A percentile compares a stretch with the other conserved stretches of the same genome.
Evolutionary conservation across 2,113 vertebrate species (phyloP).

Genomic region (Nesogale talazaci): DNA sequence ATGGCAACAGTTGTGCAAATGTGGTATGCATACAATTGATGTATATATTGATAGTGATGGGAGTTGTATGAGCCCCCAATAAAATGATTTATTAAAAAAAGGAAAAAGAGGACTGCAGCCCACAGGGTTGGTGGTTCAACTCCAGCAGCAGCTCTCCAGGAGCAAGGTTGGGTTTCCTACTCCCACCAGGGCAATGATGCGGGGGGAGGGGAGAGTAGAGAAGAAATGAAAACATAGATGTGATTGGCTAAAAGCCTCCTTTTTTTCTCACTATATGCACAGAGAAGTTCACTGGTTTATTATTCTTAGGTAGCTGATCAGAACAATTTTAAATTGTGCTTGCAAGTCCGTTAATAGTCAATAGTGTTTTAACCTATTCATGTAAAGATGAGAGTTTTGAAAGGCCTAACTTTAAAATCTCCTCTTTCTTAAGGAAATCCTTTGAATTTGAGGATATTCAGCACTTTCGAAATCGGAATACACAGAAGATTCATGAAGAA

Average conservation of each 20-base stretch:
- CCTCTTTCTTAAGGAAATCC: slow-evolving; percentile 92
- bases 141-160: too few species aligned
- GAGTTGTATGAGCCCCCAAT: too few species aligned
- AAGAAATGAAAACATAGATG: background rate
- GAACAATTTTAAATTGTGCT: slow-evolving; percentile 34
- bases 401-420: slow-evolving; percentile 63
- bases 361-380: background rate
- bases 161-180: too few species aligned
- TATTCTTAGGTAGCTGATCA: slow-evolving; percentile 31
- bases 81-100: too few species aligned
- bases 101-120: too few species aligned
- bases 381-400: slow-evolving; percentile 58
- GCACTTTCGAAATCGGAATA: slow-evolving; percentile 84
- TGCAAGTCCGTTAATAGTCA: background rate
- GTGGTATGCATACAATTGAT: too few species aligned
- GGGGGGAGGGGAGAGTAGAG: too few species aligned
- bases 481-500: slow-evolving; percentile 83
- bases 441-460: slow-evolving; percentile 98
- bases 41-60: too few species aligned
- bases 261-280: background rate
- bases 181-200: too few species aligned
- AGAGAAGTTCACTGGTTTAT: background rate
- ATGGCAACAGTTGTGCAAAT: too few species aligned
- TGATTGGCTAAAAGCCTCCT: slow-evolving; percentile 6
- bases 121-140: too few species aligned